These are phyloP conservation scores for Vesta saturnalis DNA, from an alignment of 2,888 invertebrate species.

Conservation along the genomic window DNA sequence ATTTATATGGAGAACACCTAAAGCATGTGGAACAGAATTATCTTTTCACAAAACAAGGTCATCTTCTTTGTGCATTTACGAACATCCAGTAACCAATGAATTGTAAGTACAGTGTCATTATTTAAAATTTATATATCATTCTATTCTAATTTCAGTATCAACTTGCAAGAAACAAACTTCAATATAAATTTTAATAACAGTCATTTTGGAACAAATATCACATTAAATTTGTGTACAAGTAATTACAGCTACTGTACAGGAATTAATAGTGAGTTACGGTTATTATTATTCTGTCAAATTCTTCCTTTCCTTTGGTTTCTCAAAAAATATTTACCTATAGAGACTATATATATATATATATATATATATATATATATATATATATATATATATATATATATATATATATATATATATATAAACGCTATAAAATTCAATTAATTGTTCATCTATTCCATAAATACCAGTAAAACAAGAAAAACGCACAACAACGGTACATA, in stretches of 20 bases:
- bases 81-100: neutral
- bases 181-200: neutral
- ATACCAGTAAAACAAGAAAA: no score
- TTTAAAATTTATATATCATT: neutral
- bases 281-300: no score
- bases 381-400: no score
- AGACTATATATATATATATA: no score
- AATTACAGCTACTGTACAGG: neutral
- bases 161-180: neutral
- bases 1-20: slow-evolving; percentile 25
- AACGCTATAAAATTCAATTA: no score
- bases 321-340: no score
- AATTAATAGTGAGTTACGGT: neutral
- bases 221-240: neutral
- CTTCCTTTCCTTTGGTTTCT: no score
- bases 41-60: neutral
- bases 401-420: no score
- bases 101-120: neutral
- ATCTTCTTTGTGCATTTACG: neutral
- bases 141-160: neutral
- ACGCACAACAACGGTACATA: no score
- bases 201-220: neutral
- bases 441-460: no score
- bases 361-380: no score
- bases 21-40: slow-evolving; percentile 12